Base-by-base conservation (phyloP, 2,797 vertebrate genomes). In the Halcyon leucocephala region DNA sequence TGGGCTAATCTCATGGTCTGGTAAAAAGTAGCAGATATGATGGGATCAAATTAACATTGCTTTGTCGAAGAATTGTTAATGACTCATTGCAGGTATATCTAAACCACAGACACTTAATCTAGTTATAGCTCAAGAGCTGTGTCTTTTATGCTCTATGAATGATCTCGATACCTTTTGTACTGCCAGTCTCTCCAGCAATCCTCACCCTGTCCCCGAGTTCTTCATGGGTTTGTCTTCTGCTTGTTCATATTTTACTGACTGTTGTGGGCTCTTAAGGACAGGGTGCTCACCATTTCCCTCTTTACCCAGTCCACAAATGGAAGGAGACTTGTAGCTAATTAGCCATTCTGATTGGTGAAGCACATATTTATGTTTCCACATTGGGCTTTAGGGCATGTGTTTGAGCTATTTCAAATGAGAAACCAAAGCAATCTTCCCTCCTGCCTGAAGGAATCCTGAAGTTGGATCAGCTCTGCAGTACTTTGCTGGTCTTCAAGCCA, bases 51-150 rank as follows among this genome's bases (percentile, higher is more conserved):
- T 88, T 49, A 95, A 52, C 0, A 3, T 41, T 57, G 58, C 25
- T 95, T 90, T 92, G 71, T 82, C 55, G 89, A 66, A 86, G 37
- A 62, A 55, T 42, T 91, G 39, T 21, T 88, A 88, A 86, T 82
- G 66, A 84, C 54, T 86, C n/a, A 57, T n/a, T n/a, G n/a, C n/a
- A n/a, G n/a, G n/a, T n/a, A n/a, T n/a, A n/a, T n/a, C n/a, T n/a
- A n/a, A n/a, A n/a, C n/a, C n/a, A n/a, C n/a, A n/a, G n/a, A n/a
- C n/a, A n/a, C n/a, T n/a, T n/a, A n/a, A n/a, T n/a, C n/a, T n/a
- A n/a, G n/a, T n/a, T n/a, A n/a, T n/a, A n/a, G n/a, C n/a, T n/a
- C n/a, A n/a, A n/a, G n/a, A n/a, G n/a, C n/a, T n/a, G n/a, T n/a
- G n/a, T n/a, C n/a, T n/a, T n/a, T n/a, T n/a, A n/a, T n/a, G n/a